These are phyloP conservation scores for Oreochromis grahami DNA, from an alignment of 2,797 vertebrate genomes.

Conservation along the genomic window DNA sequence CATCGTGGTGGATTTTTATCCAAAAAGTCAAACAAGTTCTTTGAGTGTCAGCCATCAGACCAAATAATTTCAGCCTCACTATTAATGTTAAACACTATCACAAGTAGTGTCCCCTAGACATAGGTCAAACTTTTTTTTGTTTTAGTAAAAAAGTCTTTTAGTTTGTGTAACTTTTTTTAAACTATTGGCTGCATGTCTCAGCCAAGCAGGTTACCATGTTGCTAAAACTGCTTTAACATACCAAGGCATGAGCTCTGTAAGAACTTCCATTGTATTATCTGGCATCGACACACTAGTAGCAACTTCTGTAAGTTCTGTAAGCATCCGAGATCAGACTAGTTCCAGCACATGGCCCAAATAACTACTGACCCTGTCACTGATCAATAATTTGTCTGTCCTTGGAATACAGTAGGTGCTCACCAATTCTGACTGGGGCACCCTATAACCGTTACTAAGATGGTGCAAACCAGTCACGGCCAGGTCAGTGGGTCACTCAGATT, in stretches of 20 bases:
- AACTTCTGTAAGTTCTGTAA: neutral
- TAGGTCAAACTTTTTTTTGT: neutral
- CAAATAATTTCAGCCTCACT: neutral
- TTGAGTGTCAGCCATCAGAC: neutral
- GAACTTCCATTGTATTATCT: neutral
- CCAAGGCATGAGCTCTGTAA: neutral
- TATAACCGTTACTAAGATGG: neutral
- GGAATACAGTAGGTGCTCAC: fast-evolving
- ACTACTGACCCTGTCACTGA: neutral
- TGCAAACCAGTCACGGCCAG: neutral
- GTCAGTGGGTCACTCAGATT: neutral
- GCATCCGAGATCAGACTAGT: neutral
- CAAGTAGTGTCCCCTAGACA: neutral
- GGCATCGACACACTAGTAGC: neutral
- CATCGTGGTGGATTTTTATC: neutral
- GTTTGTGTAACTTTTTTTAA: neutral
- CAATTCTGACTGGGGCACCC: neutral
- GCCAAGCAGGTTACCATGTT: neutral
- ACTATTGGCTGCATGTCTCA: neutral
- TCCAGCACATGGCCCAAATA: neutral
- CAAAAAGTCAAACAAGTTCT: neutral
- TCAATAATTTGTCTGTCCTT: neutral
- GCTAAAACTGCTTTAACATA: neutral
- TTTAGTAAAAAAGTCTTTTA: neutral
- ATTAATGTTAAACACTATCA: neutral